Evolutionary conservation across 2,888 invertebrate genomes (phyloP).

Genomic region (Tortricodes alternella): DNA sequence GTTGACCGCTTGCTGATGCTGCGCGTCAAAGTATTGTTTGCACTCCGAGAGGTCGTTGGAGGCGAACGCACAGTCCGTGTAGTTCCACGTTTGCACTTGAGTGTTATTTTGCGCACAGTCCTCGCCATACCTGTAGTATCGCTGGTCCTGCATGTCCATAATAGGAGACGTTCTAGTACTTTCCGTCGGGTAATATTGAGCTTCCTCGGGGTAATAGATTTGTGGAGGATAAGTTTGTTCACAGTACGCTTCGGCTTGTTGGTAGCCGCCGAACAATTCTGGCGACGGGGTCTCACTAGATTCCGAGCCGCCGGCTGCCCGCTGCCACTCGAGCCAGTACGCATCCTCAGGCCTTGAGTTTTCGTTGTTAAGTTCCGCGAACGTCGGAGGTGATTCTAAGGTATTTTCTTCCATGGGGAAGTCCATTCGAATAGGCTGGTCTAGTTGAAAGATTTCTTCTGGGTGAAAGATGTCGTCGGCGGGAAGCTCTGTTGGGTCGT

Average conservation of each 20-base stretch:
- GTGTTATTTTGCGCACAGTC: slow-evolving; percentile 61
- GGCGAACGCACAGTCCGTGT: slow-evolving; percentile 65
- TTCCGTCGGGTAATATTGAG: slow-evolving; percentile 66
- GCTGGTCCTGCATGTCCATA: slow-evolving; percentile 63
- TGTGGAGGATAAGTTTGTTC: slow-evolving; percentile 66
- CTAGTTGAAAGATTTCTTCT: slow-evolving; percentile 89
- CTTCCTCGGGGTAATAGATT: slow-evolving; percentile 71
- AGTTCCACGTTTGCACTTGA: slow-evolving; percentile 67
- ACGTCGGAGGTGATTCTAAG: slow-evolving; percentile 85
- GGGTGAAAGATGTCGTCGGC: slow-evolving; percentile 88
- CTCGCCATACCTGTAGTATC: slow-evolving; percentile 66
- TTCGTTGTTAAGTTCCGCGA: slow-evolving; percentile 88
- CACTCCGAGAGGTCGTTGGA: slow-evolving; percentile 57
- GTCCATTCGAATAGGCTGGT: slow-evolving; percentile 87
- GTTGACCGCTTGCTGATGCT: slow-evolving; percentile 61
- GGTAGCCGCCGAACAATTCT: slow-evolving; percentile 74
- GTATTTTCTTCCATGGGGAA: slow-evolving; percentile 78
- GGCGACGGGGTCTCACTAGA: slow-evolving; percentile 83
- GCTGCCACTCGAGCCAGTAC: slow-evolving; percentile 84
- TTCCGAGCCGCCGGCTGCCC: slow-evolving; percentile 69
- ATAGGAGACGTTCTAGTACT: slow-evolving; percentile 63
- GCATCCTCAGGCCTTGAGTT: slow-evolving; percentile 84
- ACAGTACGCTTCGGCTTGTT: slow-evolving; percentile 67
- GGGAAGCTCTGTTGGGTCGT: slow-evolving; percentile 84
- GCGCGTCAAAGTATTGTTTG: slow-evolving; percentile 66